Evolutionary conservation across 2,113 vertebrate genomes (phyloP).

Genomic region (Leptocoma aspasia): DNA sequence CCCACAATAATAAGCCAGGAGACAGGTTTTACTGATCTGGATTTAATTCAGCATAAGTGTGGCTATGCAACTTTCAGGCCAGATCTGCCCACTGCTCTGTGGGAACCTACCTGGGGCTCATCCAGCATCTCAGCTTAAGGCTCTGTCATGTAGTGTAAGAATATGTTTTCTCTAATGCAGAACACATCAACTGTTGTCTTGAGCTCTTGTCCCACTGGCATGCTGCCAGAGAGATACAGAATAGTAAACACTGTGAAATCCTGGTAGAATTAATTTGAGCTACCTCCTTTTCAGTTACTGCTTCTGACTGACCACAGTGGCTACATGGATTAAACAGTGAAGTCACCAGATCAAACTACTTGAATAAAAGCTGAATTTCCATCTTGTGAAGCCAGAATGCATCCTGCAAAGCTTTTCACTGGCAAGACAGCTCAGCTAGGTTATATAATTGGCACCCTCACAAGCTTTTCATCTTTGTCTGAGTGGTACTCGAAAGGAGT

Average conservation of each 20-base stretch:
- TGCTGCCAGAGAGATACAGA: background rate
- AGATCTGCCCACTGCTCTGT: background rate
- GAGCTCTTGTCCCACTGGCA: background rate
- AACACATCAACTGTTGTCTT: background rate
- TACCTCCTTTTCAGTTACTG: background rate
- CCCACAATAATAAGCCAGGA: background rate
- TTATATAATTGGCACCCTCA: conserved; percentile 31
- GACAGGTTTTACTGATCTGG: background rate
- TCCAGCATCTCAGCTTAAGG: background rate
- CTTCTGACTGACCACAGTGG: background rate
- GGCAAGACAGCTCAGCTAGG: background rate
- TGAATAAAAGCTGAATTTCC: conserved; percentile 28
- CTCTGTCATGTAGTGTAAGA: background rate
- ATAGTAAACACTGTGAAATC: background rate
- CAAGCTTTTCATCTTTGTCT: conserved; percentile 33
- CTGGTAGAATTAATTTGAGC: background rate
- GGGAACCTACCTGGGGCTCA: background rate
- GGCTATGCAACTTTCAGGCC: background rate
- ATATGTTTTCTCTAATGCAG: background rate
- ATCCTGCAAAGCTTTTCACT: conserved; percentile 4
- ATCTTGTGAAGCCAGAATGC: background rate
- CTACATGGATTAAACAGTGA: background rate
- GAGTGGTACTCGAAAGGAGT: conserved; percentile 6
- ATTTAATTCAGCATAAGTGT: background rate
- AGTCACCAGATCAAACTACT: background rate